Conservation (phyloP, 2,113 vertebrate genomes). For the Pungitius pungitius region DNA sequence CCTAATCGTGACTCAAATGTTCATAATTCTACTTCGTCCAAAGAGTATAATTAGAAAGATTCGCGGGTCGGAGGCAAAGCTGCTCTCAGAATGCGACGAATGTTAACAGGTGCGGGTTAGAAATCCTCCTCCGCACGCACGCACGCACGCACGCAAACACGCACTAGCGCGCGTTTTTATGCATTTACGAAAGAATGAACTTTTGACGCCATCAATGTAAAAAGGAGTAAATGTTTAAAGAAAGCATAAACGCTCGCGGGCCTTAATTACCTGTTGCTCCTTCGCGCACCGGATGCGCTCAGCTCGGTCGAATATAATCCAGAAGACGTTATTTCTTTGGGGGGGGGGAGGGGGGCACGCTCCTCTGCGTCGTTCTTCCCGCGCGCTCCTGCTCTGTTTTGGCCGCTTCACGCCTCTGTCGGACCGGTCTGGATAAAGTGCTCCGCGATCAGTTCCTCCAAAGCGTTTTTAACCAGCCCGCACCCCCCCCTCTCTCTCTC, state of each 20-base stretch:
- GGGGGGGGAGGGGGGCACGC: constrained; percentile 29
- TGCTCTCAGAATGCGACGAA: constrained; percentile 60
- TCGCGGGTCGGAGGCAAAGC: neutral
- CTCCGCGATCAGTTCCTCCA: constrained; percentile 52
- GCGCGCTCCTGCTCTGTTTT: constrained; percentile 24
- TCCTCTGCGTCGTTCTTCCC: constrained; percentile 34
- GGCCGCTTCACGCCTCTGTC: constrained; percentile 34
- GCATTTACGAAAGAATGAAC: neutral
- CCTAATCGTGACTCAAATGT: neutral
- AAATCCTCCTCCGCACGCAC: neutral
- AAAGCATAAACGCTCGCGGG: neutral
- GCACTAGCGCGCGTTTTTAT: too few relatives aligned
- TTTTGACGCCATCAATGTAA: constrained; percentile 20
- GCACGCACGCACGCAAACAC: too few relatives aligned
- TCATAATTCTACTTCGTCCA: neutral
- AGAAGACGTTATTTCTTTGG: constrained; percentile 4
- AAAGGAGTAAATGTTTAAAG: neutral
- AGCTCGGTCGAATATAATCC: constrained; percentile 63
- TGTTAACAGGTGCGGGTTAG: constrained; percentile 74
- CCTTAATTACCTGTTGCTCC: constrained; percentile 74
- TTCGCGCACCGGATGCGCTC: constrained; percentile 50
- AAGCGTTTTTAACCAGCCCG: constrained; percentile 74
- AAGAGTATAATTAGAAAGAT: neutral
- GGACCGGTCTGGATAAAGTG: constrained; percentile 68
- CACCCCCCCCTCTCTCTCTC: constrained; percentile 59